Conservation (phyloP, 2,113 vertebrate species). For the Paratilapia polleni region DNA sequence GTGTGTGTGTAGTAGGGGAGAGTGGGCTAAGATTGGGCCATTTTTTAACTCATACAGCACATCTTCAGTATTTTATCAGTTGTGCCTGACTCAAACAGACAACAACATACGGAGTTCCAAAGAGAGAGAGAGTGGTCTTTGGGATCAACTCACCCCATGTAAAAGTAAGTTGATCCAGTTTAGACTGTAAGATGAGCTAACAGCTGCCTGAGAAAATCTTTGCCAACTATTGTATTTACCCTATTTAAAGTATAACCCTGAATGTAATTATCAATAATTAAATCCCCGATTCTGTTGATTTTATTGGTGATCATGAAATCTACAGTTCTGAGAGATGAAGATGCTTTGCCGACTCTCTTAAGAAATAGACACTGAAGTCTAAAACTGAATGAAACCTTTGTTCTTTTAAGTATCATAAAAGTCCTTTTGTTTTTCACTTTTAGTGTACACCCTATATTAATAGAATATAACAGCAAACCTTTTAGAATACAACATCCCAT, state of each 20-base stretch:
- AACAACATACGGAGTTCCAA: accelerated
- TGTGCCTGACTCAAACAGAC: neutral
- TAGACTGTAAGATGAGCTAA: neutral
- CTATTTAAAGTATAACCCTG: too few species aligned
- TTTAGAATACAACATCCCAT: too few species aligned
- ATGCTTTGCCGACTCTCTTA: neutral
- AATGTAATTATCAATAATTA: neutral
- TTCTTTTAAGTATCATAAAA: too few species aligned
- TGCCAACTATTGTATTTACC: too few species aligned
- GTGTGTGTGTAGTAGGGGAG: neutral
- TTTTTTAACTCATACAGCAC: neutral
- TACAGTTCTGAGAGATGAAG: neutral
- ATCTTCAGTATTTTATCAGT: too few species aligned
- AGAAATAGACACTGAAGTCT: too few species aligned
- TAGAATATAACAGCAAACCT: too few species aligned
- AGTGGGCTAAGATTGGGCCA: neutral
- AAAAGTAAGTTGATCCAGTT: neutral
- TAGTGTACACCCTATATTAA: too few species aligned
- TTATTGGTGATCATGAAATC: neutral
- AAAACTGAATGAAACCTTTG: too few species aligned
- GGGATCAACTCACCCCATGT: neutral
- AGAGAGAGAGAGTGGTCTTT: too few species aligned
- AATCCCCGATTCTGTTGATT: neutral
- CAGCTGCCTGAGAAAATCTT: neutral
- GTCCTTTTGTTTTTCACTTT: too few species aligned